Evolutionary conservation across 2,797 vertebrate genomes (phyloP).

Genomic region (Alosa sapidissima): DNA sequence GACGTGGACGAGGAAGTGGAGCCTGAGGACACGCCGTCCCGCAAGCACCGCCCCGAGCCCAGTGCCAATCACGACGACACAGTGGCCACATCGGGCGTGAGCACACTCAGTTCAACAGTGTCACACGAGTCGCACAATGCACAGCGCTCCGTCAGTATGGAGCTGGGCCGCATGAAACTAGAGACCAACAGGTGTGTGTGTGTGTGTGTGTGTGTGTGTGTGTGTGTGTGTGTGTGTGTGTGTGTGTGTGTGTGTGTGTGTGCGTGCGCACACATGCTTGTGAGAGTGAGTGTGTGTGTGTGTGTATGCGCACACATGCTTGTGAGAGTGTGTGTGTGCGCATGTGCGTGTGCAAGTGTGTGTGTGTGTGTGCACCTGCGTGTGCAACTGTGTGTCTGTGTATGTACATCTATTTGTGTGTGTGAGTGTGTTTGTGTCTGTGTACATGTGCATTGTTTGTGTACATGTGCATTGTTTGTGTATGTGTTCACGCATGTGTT

Average conservation of each 20-base stretch:
- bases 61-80: conserved; percentile 82
- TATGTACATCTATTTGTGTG: background rate
- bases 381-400: background rate
- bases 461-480: background rate
- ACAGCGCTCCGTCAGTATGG: conserved; percentile 86
- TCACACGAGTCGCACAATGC: conserved; percentile 88
- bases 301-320: background rate
- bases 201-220: background rate
- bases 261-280: background rate
- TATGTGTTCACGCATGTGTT: background rate
- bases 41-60: conserved; percentile 72
- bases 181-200: conserved; percentile 86
- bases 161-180: conserved; percentile 92
- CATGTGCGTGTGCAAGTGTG: background rate
- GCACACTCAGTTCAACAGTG: conserved; percentile 95
- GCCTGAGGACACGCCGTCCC: conserved; percentile 70
- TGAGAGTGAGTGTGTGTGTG: background rate
- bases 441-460: background rate
- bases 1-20: conserved; percentile 77
- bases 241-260: conserved; percentile 58
- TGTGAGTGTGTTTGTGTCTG: background rate
- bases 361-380: background rate
- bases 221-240: background rate
- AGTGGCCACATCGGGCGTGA: conserved; percentile 93
- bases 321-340: background rate